A percentile compares a stretch with the other conserved stretches of the same genome.
phyloP scores from a whole-genome alignment of 2,888 invertebrate genomes.

The Cephus nigrinus region DNA sequence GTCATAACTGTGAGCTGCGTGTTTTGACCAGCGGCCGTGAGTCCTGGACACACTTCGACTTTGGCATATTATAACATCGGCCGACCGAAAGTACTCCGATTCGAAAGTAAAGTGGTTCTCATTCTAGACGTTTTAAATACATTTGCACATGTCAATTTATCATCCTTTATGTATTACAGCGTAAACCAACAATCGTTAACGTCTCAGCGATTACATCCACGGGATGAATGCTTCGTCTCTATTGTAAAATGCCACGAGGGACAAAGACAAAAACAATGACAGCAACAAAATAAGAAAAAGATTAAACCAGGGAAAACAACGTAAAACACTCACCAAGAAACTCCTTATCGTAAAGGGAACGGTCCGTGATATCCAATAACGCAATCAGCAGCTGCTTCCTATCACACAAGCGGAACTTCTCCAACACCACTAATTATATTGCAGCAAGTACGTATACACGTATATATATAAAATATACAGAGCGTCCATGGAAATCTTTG shows the following conservation, averaged over 20 bases:
- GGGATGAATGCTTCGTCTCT: not conserved
- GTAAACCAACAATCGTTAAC: not conserved
- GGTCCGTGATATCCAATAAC: constrained; percentile 20
- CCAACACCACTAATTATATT: constrained; percentile 1
- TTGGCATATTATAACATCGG: not conserved
- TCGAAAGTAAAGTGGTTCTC: not conserved
- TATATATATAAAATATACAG: not conserved
- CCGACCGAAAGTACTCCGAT: not conserved
- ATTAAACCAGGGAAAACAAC: not conserved
- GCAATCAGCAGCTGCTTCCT: constrained; percentile 7
- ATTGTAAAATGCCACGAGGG: not conserved
- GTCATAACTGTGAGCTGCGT: not conserved
- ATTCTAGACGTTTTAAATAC: not conserved
- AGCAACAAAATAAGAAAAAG: not conserved
- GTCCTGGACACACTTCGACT: not conserved
- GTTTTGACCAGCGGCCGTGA: not conserved
- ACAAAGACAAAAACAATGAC: not conserved
- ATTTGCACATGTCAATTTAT: not conserved
- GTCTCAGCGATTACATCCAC: not conserved
- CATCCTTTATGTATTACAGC: not conserved
- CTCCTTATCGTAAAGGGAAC: constrained; percentile 17
- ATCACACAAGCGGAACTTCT: not conserved
- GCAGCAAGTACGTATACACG: not conserved
- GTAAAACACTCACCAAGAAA: not conserved
- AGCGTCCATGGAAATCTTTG: not conserved